phyloP scores from a whole-genome alignment of 2,113 vertebrate genomes.

The Rhagologus leucostigma region DNA sequence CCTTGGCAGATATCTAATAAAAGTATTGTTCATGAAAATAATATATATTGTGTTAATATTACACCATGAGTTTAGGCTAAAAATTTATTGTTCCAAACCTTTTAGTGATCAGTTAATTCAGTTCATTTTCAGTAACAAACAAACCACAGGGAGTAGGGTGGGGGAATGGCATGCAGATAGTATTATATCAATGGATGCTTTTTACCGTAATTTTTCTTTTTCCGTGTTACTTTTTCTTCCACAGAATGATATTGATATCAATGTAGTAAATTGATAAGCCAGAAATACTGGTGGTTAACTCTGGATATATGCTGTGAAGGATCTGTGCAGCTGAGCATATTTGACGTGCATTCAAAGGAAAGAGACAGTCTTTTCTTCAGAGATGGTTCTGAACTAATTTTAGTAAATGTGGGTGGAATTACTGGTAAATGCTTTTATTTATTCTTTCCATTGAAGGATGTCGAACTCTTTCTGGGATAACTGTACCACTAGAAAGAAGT shows the following conservation, averaged over 20 bases:
- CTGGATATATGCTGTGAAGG: background rate
- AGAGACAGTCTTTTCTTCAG: background rate
- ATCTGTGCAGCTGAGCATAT: background rate
- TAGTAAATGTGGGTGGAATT: slow-evolving; percentile 52
- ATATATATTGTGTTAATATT: background rate
- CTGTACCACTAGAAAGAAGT: background rate
- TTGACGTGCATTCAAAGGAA: background rate
- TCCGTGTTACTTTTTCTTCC: background rate
- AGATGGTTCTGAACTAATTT: slow-evolving; percentile 36
- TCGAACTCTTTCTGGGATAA: background rate
- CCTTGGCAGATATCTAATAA: background rate
- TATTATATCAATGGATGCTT: background rate
- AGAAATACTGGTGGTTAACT: background rate
- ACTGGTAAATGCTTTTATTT: slow-evolving; percentile 50
- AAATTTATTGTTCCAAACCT: background rate
- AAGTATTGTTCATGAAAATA: background rate
- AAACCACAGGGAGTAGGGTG: background rate
- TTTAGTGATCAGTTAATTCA: background rate
- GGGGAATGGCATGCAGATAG: background rate
- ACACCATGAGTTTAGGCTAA: background rate
- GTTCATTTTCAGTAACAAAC: background rate
- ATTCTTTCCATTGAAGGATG: slow-evolving; percentile 20
- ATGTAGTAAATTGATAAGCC: background rate
- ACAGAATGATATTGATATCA: background rate
- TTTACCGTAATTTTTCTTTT: background rate